Evolutionary conservation across 2,797 vertebrate genomes (phyloP), one percentile per base, ranked within the genome.

Genomic region (Spea hammondii): DNA sequence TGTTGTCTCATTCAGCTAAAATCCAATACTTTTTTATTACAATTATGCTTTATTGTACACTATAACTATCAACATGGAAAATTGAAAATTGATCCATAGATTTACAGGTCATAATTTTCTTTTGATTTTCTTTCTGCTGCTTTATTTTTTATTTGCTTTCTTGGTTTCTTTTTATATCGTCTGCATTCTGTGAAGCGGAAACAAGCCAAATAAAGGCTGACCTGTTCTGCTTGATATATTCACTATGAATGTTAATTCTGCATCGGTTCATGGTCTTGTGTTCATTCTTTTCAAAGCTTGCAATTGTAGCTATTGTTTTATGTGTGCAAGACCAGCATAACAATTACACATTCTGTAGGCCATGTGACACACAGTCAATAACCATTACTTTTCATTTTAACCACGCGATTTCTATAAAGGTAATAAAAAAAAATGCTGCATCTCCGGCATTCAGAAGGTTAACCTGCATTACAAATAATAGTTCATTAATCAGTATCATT

Each of bases 401-500:
- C 47, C 64, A 5, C 12, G n/a, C 9, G n/a, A 14, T n/a, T 62
- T n/a, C 8, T 17, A 17, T 62, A 32, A 5, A 9, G 14, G 6
- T 62, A 6, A 62, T 62, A 32, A 62, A 59, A 13, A 9, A 17
- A 62, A 59, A 62, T 62, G 5, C 8, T 62, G 4, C 59, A 32
- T 17, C 12, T 13, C 6, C 9, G 10, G 14, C 14, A 17, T 17
- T 62, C 59, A 12, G 14, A 62, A 62, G 14, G 59, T 73, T 74
- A 78, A 72, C 62, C 68, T 55, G 55, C 75, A 70, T 77, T 65
- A 68, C 79, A 76, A 64, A 77, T 72, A 44, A 50, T 49, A 70
- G n/a, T 72, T 73, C 72, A 82, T 74, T 78, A 70, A 74, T 73
- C 17, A 64, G 70, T 65, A 65, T 55, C 46, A 32, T 62, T 78